A percentile compares a stretch with the other conserved stretches of the same genome.
These are phyloP conservation scores for Cataglyphis altisquamis DNA, from an alignment of 2,888 invertebrate species.

Conservation along the genomic window DNA sequence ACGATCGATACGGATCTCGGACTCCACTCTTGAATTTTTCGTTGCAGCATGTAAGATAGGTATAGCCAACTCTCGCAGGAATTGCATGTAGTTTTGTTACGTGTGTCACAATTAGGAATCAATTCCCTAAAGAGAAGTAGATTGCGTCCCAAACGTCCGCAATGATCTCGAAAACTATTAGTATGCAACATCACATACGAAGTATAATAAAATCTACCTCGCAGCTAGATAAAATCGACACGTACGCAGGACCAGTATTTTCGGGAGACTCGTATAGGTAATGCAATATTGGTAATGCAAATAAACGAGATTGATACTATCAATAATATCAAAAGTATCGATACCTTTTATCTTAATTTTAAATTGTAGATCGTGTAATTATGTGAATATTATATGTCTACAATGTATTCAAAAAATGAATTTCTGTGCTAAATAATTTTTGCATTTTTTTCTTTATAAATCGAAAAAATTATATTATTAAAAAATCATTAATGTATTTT, in stretches of 20 bases:
- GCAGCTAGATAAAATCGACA: not conserved
- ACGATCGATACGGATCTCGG: conserved; percentile 58
- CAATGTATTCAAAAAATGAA: not conserved
- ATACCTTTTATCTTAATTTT: not conserved
- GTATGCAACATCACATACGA: not conserved
- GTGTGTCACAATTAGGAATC: conserved; percentile 12
- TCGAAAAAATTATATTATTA: not conserved
- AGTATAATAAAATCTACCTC: conserved; percentile 5
- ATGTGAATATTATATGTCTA: not conserved
- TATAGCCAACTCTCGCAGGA: conserved; percentile 39
- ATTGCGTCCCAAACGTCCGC: conserved; percentile 15
- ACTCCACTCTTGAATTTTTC: conserved; percentile 47
- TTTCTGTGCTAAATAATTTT: not conserved
- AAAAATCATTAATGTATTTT: not conserved
- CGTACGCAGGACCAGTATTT: not conserved
- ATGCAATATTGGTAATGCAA: not conserved
- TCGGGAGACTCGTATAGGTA: not conserved
- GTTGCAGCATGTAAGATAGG: conserved; percentile 24
- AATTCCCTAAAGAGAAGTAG: conserved; percentile 12
- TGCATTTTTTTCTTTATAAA: not conserved
- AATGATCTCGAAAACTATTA: not conserved
- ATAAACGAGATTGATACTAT: not conserved
- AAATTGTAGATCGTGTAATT: not conserved
- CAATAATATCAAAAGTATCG: not conserved
- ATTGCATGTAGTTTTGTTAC: conserved; percentile 42